Conservation (phyloP, 2,797 vertebrate species). For the Girardinus metallicus region DNA sequence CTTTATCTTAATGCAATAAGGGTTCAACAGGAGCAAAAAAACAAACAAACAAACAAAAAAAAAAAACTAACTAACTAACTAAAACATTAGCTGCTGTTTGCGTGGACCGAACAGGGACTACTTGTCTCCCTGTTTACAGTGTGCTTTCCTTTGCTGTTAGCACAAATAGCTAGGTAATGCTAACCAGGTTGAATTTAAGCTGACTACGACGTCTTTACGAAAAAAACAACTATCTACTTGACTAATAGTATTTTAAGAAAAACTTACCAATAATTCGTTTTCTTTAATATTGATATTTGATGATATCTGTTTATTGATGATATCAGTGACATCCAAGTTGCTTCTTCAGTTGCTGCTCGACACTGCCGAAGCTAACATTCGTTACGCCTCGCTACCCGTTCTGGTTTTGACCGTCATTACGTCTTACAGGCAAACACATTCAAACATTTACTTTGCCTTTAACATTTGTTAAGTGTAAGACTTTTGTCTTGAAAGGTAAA, state of each 20-base stretch:
- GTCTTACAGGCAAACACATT: constrained; percentile 17
- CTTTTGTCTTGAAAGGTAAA: background rate
- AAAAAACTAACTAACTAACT: no score
- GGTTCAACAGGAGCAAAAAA: background rate
- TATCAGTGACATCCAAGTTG: background rate
- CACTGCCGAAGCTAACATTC: constrained; percentile 7
- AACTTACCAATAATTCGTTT: constrained; percentile 30
- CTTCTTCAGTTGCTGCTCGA: background rate
- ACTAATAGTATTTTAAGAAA: background rate
- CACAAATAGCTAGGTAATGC: constrained; percentile 25
- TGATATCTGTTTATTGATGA: no score
- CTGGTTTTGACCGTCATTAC: accelerated
- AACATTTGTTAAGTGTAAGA: background rate
- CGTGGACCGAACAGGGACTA: background rate
- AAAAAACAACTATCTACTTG: background rate
- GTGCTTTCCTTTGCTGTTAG: constrained; percentile 9
- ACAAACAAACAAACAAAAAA: no score
- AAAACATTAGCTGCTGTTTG: background rate
- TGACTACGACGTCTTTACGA: background rate
- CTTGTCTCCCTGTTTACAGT: constrained; percentile 8
- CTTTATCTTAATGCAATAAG: background rate
- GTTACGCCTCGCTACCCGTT: background rate
- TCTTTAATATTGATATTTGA: constrained; percentile 13
- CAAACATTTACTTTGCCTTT: background rate
- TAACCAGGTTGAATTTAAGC: background rate